Evolutionary conservation across 2,888 invertebrate species (phyloP).

Genomic region (Xanthorhoe designata): DNA sequence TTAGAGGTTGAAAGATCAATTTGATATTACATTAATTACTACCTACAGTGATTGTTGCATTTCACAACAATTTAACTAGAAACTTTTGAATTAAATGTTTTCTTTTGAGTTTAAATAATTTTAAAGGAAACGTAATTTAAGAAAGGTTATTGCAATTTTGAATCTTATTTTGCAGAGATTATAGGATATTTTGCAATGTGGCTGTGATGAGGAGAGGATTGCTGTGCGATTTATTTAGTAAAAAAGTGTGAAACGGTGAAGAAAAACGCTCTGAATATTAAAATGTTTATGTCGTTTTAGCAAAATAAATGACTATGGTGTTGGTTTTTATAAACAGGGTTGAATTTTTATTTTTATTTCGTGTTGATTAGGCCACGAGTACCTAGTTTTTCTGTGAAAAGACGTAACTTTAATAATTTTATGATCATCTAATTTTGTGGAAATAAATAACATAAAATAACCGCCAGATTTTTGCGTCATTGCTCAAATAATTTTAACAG

Average conservation of each 20-base stretch:
- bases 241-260: conserved; percentile 29
- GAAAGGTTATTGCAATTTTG: background rate
- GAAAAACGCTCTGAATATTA: conserved; percentile 35
- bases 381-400: too few relatives aligned
- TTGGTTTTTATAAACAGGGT: conserved; percentile 19
- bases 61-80: too few relatives aligned
- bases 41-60: background rate
- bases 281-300: conserved; percentile 35
- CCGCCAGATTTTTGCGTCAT: too few relatives aligned
- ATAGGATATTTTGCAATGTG: background rate
- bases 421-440: too few relatives aligned
- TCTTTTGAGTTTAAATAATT: too few relatives aligned
- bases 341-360: background rate
- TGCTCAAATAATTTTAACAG: too few relatives aligned
- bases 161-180: background rate
- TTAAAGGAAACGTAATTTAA: too few relatives aligned
- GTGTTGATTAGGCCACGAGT: too few relatives aligned
- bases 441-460: too few relatives aligned
- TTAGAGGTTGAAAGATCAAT: background rate
- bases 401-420: too few relatives aligned
- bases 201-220: background rate
- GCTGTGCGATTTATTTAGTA: conserved; percentile 1
- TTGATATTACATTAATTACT: background rate
- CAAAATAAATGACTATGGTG: conserved; percentile 30
- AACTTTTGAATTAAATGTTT: too few relatives aligned